Evolutionary conservation across 1,140 invertebrate genomes (phyloP).

Genomic region (Atta colombica): DNA sequence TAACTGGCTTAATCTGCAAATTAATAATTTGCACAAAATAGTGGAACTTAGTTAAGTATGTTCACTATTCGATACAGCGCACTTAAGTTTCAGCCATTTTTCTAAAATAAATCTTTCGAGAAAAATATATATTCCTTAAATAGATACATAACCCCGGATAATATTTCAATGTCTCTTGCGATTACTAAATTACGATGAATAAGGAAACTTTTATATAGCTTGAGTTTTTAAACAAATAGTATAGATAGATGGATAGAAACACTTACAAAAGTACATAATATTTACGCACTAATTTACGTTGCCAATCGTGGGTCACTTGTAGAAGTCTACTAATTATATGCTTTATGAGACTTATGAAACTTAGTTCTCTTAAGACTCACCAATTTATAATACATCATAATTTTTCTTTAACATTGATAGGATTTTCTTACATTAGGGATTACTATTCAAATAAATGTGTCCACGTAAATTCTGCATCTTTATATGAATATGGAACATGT

Average conservation of each 20-base stretch:
- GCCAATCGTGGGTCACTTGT: slow-evolving; percentile 60
- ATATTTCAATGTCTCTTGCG: slow-evolving; percentile 18
- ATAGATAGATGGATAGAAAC: slow-evolving; percentile 28
- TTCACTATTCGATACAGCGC: slow-evolving; percentile 36
- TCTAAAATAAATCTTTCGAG: slow-evolving; percentile 38
- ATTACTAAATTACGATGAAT: slow-evolving; percentile 34
- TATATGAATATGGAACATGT: slow-evolving; percentile 76
- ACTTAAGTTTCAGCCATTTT: slow-evolving; percentile 51
- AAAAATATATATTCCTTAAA: slow-evolving; percentile 35
- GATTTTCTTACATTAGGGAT: slow-evolving; percentile 64
- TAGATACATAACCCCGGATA: slow-evolving; percentile 25
- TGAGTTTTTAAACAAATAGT: slow-evolving; percentile 41
- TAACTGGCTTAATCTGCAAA: slow-evolving; percentile 59
- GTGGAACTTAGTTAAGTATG: slow-evolving; percentile 58
- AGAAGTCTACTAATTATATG: slow-evolving; percentile 57
- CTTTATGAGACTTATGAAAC: slow-evolving; percentile 53
- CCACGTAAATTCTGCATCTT: slow-evolving; percentile 76
- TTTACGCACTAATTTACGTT: slow-evolving; percentile 70
- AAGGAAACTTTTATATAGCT: slow-evolving; percentile 29
- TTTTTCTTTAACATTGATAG: slow-evolving; percentile 69
- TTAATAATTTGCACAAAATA: slow-evolving; percentile 47
- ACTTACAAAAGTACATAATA: slow-evolving; percentile 57
- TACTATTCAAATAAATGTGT: slow-evolving; percentile 72
- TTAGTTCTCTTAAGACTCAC: slow-evolving; percentile 64
- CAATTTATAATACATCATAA: slow-evolving; percentile 70